Evolutionary conservation across 37 sponge, comb jelly and placozoan genomes (phyloP).

Genomic region (Ephydatia muelleri): DNA sequence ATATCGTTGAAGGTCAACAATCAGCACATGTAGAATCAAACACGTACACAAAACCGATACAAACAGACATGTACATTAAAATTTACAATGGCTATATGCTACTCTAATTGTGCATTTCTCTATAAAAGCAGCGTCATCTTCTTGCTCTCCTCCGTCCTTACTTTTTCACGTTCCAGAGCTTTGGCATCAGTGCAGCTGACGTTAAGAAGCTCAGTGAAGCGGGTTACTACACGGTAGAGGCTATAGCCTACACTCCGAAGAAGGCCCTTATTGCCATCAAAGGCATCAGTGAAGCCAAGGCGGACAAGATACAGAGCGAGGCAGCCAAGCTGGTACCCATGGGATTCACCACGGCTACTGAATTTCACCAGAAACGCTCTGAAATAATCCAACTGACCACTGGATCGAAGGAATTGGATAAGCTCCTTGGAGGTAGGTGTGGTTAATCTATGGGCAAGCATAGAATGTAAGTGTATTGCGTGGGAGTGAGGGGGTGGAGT

Average conservation of each 20-base stretch:
- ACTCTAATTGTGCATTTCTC: too few relatives aligned
- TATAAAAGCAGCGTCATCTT: too few relatives aligned
- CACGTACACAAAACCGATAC: too few relatives aligned
- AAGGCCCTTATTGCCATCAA: slow-evolving; percentile 93
- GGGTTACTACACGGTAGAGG: slow-evolving; percentile 96
- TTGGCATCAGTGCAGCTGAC: slow-evolving; percentile 92
- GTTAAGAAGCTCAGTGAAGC: slow-evolving; percentile 96
- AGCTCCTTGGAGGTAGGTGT: slow-evolving; percentile 79
- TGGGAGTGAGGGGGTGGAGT: neutral
- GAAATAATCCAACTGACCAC: slow-evolving; percentile 97
- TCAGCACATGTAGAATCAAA: too few relatives aligned
- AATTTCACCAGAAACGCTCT: slow-evolving; percentile 93
- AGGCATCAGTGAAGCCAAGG: slow-evolving; percentile 99
- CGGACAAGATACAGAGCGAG: slow-evolving; percentile 93
- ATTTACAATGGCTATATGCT: too few relatives aligned
- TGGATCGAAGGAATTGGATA: slow-evolving; percentile 97
- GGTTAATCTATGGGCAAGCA: too few relatives aligned
- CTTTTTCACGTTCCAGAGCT: slow-evolving; percentile 31
- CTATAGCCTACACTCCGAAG: slow-evolving; percentile 98
- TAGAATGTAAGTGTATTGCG: too few relatives aligned
- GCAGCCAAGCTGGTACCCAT: slow-evolving; percentile 95
- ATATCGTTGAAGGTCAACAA: too few relatives aligned
- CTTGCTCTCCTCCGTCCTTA: neutral
- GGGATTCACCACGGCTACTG: slow-evolving; percentile 99
- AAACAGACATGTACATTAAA: too few relatives aligned